Base-by-base conservation (phyloP, 2,888 invertebrate genomes). In the Linnaemya tessellans region DNA sequence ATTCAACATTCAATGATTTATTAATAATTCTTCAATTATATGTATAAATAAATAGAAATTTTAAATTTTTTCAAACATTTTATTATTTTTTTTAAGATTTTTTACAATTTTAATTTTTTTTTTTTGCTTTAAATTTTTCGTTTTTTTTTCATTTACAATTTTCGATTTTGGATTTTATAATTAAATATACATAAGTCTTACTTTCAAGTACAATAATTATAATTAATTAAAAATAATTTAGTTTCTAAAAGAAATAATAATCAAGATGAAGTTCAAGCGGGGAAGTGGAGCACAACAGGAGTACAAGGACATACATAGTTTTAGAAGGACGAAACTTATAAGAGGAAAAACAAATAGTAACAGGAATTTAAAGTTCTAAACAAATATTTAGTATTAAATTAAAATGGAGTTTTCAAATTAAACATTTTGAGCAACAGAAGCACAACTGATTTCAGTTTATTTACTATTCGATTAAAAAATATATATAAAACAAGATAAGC, bases 141-240 rank as follows among this genome's bases (percentile, higher is more conserved):
- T 75, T 51, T 70, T 75, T 77, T 74, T 75, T 41, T 73, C 58
- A 70, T 67, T 84, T 71, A 71, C 30, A 71, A 65, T 49, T 73
- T 73, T 78, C 56, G 58, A 18, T 84, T 79, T 87, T 89, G 88
- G 84, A 71, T 87, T n/a, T 89, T 87, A 87, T 84, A 88, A 88
- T 89, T 91, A 90, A 89, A 90, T 90, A 90, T 91, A 90, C 90
- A 90, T 91, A 90, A 90, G 90, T 91, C 91, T 91, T 91, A 91
- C 88, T 89, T 90, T 90, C 89, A 91, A 91, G 89, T 91, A 91
- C 89, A 91, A 89, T 90, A 89, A 90, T 85, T 87, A 84, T 81
- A 86, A 85, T 80, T 74, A 81, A 82, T 84, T 86, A 84, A 82
- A 84, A 84, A 77, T 80, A 78, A 82, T 74, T 83, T 73, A 71